These are phyloP conservation scores for Autographa gamma DNA, from an alignment of 2,888 invertebrate species.

Conservation along the genomic window DNA sequence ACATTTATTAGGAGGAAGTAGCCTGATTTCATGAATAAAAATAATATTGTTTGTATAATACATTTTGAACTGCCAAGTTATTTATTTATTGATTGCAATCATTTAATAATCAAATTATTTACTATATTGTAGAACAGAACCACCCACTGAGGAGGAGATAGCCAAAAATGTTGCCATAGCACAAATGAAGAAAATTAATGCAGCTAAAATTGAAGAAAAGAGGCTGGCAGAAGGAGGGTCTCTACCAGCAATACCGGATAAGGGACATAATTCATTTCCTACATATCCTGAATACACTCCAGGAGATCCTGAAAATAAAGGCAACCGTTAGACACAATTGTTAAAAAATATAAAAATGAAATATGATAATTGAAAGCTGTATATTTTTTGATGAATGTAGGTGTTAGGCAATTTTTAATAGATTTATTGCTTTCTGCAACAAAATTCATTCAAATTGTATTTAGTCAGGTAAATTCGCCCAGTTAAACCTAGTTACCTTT, in stretches of 20 bases:
- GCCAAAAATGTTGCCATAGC: conserved; percentile 92
- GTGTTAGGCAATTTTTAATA: not conserved
- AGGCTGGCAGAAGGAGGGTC: conserved; percentile 85
- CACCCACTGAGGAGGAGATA: conserved; percentile 93
- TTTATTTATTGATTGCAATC: no score
- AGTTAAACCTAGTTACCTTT: no score
- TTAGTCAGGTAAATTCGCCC: no score
- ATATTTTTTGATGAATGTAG: not conserved
- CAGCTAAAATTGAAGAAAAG: conserved; percentile 90
- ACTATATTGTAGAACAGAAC: conserved; percentile 81
- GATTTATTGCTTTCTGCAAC: not conserved
- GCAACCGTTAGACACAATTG: conserved; percentile 46
- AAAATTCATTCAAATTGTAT: no score
- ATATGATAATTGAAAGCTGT: not conserved
- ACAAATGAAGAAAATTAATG: conserved; percentile 93
- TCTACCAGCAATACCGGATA: conserved; percentile 69
- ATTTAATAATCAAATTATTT: no score
- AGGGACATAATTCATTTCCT: conserved; percentile 85
- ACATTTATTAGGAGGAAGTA: no score
- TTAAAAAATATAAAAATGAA: not conserved
- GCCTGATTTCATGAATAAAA: no score
- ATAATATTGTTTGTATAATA: no score
- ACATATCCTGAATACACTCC: conserved; percentile 90
- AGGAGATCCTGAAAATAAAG: conserved; percentile 70
- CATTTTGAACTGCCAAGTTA: no score